Conservation (phyloP, 2,888 invertebrate species). For the Phyllotreta striolata region DNA sequence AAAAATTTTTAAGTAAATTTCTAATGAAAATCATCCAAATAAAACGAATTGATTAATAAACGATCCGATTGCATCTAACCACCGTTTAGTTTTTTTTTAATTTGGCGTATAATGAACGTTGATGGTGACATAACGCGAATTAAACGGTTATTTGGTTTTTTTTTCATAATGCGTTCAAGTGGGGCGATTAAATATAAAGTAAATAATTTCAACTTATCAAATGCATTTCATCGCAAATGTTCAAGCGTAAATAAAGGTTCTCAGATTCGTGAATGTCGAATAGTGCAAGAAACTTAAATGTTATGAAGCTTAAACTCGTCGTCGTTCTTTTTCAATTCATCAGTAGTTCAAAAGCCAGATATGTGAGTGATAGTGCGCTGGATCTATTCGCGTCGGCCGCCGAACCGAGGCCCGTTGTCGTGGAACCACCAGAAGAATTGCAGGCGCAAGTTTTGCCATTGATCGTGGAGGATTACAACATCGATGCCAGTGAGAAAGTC, state of each 20-base stretch:
- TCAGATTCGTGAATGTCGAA: conserved; percentile 20
- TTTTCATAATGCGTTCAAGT: conserved; percentile 30
- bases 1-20: conserved; percentile 36
- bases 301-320: conserved; percentile 20
- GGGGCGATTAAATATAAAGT: conserved; percentile 39
- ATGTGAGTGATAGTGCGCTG: conserved; percentile 24
- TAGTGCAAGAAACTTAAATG: not conserved
- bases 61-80: conserved; percentile 41
- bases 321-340: conserved; percentile 13
- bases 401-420: conserved; percentile 49
- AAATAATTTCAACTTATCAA: conserved; percentile 22
- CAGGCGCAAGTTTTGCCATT: conserved; percentile 40
- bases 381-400: conserved; percentile 49
- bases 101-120: conserved; percentile 46
- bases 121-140: conserved; percentile 41
- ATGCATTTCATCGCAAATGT: conserved; percentile 19
- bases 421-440: conserved; percentile 39
- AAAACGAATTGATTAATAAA: conserved; percentile 46
- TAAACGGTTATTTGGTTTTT: conserved; percentile 36
- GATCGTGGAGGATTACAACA: conserved; percentile 38
- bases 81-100: conserved; percentile 44
- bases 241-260: conserved; percentile 18
- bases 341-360: conserved; percentile 9
- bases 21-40: conserved; percentile 39
- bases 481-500: conserved; percentile 51